phyloP scores from a whole-genome alignment of 2,888 invertebrate genomes.

The Ennomos quercinarius region DNA sequence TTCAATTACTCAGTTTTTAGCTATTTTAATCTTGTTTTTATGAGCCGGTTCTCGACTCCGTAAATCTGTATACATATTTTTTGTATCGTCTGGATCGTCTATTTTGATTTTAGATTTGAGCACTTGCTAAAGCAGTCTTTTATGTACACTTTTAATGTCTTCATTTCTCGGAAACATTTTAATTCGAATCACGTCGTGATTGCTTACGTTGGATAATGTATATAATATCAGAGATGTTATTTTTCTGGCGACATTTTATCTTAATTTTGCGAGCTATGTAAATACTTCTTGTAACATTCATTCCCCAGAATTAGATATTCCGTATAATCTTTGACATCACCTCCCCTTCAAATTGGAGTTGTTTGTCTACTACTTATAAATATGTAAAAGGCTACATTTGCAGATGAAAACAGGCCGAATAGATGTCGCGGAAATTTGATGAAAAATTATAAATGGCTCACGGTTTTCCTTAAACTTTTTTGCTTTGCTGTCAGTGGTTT shows the following conservation, averaged over 20 bases:
- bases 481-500: not conserved
- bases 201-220: not conserved
- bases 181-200: slow-evolving; percentile 13
- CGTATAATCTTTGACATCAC: slow-evolving; percentile 23
- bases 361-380: slow-evolving; percentile 24
- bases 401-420: slow-evolving; percentile 13
- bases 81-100: slow-evolving; percentile 9
- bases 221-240: not conserved
- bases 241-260: not conserved
- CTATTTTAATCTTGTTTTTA: slow-evolving; percentile 32
- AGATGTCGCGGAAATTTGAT: slow-evolving; percentile 14
- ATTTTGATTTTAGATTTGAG: slow-evolving; percentile 18
- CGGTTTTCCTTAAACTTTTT: not conserved
- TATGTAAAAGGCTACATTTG: slow-evolving; percentile 27
- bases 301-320: slow-evolving; percentile 22
- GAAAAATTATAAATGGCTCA: slow-evolving; percentile 8
- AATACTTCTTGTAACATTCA: slow-evolving; percentile 11
- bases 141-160: slow-evolving; percentile 12
- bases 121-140: slow-evolving; percentile 12
- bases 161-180: slow-evolving; percentile 20
- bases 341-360: slow-evolving; percentile 12
- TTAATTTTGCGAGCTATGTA: not conserved
- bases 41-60: slow-evolving; percentile 8
- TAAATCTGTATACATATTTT: slow-evolving; percentile 20
- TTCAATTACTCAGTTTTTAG: slow-evolving; percentile 27